Base-by-base conservation (phyloP, 2,113 vertebrate genomes). In the Tachycineta bicolor region DNA sequence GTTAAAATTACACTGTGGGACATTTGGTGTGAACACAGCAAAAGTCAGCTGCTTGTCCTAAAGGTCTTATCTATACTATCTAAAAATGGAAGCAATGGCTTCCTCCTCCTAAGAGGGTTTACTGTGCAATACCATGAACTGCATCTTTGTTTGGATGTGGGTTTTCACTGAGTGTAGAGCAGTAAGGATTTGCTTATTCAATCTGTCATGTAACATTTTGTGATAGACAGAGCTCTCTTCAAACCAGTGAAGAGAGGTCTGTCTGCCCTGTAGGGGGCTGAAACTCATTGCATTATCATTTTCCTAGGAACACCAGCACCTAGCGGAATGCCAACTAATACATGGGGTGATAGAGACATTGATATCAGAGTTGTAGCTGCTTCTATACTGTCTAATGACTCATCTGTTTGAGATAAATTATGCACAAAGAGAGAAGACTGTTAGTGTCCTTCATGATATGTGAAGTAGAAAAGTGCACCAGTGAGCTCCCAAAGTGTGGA, bases 1-100 rank as follows among this genome's bases (percentile, higher is more conserved):
- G 26, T 73, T 60, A 37, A 34, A 56, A 39, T 77, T n/a, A 44
- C 21, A 3, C 14, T 23, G 22, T 34, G 52, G 41, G 67, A 83
- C 12, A 34, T 34, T 44, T 20, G 26, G 37, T 2, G 3, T 29
- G 39, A 71, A 28, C 24, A 8, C 12, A 22, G 41, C 41, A 41
- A 26, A 81, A 82, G n/a, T 6, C 62, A 31, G 19, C 46, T 74
- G 15, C 31, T 75, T 65, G 26, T 47, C 55, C 46, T 44, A 20
- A 69, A 56, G 34, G 18, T 79, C 28, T 55, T 15, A 3, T 17
- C 14, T 0, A 6, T 16, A 4, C 0, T 4, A 23, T 41, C 24
- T 91, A 65, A 73, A 89, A 83, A 59, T 53, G 49, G 63, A 39
- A 59, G 49, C 21, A 9, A 11, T 41, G 25, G 12, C 59, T 92